Evolutionary conservation across 2,888 invertebrate genomes (phyloP).

Genomic region (Metacarcinus magister): DNA sequence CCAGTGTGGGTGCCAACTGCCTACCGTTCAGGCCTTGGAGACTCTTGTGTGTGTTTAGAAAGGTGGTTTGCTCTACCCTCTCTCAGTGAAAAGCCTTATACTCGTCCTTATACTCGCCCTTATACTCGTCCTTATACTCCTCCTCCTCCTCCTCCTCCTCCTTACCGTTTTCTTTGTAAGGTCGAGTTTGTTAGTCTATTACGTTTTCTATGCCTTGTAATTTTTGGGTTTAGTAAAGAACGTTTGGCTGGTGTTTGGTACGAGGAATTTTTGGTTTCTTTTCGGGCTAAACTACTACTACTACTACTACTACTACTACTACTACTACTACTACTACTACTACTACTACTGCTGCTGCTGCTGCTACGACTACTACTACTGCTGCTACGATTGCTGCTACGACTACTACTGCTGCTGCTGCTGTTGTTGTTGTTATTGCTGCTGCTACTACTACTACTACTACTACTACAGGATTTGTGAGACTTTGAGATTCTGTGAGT

Average conservation of each 20-base stretch:
- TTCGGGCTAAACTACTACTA: no score
- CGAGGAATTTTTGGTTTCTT: no score
- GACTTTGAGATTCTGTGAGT: not conserved
- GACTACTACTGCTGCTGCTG: no score
- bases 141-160: not conserved
- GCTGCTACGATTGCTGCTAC: not conserved
- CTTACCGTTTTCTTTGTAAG: not conserved
- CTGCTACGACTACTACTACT: not conserved
- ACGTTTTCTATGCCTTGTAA: no score
- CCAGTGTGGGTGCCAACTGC: not conserved
- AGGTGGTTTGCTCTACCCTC: not conserved
- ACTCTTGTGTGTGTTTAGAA: no score
- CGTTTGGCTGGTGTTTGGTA: no score
- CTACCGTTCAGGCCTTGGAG: not conserved
- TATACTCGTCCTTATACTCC: not conserved
- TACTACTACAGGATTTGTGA: no score
- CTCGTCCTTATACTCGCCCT: not conserved
- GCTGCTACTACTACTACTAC: no score
- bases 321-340: not conserved
- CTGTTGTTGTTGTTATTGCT: no score
- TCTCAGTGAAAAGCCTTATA: not conserved
- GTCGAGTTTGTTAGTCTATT: no score
- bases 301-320: not conserved
- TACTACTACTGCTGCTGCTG: slow-evolving; percentile 8
- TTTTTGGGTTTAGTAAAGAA: no score